Evolutionary conservation across 2,113 vertebrate genomes (phyloP).

Genomic region (Rhineura floridana): DNA sequence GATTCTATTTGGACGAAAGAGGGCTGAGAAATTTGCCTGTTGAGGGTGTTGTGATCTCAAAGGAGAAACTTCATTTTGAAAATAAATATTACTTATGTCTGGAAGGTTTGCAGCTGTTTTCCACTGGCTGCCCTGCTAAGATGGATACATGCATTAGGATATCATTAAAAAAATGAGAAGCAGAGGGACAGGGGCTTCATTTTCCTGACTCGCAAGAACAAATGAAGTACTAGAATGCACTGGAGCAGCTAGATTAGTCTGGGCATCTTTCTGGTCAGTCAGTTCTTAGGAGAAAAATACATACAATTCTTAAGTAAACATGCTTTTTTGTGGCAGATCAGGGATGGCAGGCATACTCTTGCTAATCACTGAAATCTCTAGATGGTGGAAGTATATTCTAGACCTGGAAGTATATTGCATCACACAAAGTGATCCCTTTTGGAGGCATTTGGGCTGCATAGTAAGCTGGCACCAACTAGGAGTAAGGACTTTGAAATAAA

Average conservation of each 20-base stretch:
- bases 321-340: not conserved
- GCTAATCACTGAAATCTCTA: not conserved
- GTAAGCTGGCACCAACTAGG: not conserved
- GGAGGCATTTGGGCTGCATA: not conserved
- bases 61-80: not conserved
- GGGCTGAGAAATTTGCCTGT: slow-evolving; percentile 18
- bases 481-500: not conserved
- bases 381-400: too few species aligned
- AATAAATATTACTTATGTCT: not conserved
- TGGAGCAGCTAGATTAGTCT: not conserved
- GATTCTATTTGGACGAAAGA: slow-evolving; percentile 38
- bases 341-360: not conserved
- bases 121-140: not conserved
- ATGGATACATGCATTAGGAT: not conserved
- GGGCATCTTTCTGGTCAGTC: not conserved
- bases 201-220: not conserved
- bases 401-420: not conserved
- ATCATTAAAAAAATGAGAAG: not conserved
- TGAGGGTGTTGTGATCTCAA: not conserved
- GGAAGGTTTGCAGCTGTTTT: slow-evolving; percentile 31
- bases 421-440: not conserved
- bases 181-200: not conserved
- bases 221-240: not conserved
- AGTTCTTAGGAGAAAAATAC: not conserved
- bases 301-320: not conserved